Conservation (phyloP, 2,113 vertebrate species). For the Clinocottus analis region DNA sequence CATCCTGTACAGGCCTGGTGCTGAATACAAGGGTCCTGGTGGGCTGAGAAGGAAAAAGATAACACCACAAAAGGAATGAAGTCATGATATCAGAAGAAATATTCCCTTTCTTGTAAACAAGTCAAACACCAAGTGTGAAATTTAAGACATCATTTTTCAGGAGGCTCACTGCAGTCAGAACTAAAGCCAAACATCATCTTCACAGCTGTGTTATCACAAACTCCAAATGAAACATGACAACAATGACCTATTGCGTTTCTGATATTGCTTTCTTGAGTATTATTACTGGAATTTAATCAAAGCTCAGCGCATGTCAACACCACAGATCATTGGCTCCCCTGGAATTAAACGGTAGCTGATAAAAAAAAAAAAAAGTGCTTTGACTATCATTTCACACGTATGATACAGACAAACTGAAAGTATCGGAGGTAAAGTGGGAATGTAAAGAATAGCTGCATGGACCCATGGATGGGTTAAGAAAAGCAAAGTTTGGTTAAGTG, state of each 20-base stretch:
- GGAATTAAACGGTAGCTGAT: conserved; percentile 30
- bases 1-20: not conserved
- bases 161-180: conserved; percentile 22
- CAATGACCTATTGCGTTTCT: conserved; percentile 43
- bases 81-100: conserved; percentile 40
- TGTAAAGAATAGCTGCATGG: conserved; percentile 55
- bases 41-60: not conserved
- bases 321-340: conserved; percentile 28
- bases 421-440: conserved; percentile 53
- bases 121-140: conserved; percentile 47
- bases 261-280: conserved; percentile 62
- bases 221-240: conserved; percentile 1
- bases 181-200: conserved; percentile 27
- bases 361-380: conserved; percentile 46
- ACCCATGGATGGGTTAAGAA: not conserved
- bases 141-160: conserved; percentile 51
- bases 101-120: conserved; percentile 79
- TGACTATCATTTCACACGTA: conserved; percentile 2
- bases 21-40: not conserved
- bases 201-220: conserved; percentile 37
- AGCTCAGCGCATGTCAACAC: conserved; percentile 47
- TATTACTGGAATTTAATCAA: conserved; percentile 43
- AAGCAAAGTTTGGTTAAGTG: not conserved
- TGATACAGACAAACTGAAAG: conserved; percentile 27
- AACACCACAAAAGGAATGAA: conserved; percentile 45